A percentile compares a stretch with the other conserved stretches of the same genome.
phyloP scores from a whole-genome alignment of 2,888 invertebrate genomes.

The Mythimna loreyi region DNA sequence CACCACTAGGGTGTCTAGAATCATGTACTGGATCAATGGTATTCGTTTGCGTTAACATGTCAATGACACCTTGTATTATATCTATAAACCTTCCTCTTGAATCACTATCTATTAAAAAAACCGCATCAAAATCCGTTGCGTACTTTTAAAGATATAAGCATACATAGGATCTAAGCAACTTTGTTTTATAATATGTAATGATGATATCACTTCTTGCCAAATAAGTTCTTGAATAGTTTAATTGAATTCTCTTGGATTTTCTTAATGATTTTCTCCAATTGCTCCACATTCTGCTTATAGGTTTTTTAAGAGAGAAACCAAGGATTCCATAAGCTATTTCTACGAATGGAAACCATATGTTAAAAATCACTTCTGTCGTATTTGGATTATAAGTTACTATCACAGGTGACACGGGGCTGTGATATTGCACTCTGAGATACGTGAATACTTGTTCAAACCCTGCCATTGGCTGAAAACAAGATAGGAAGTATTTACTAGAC shows the following conservation, averaged over 20 bases:
- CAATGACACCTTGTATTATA: no score
- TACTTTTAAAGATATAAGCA: no score
- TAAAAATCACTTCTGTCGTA: constrained; percentile 59
- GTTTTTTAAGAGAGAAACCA: constrained; percentile 65
- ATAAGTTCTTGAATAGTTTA: background rate
- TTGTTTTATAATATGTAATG: no score
- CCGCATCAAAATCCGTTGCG: no score
- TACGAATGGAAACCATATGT: constrained; percentile 69
- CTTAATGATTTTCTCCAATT: constrained; percentile 16
- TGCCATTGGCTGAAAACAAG: constrained; percentile 54
- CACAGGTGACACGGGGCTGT: constrained; percentile 65
- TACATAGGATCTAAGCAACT: no score
- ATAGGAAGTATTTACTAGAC: background rate
- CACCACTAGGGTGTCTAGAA: no score
- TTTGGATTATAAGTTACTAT: constrained; percentile 58
- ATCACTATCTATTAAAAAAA: no score
- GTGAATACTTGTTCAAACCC: constrained; percentile 53
- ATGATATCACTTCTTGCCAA: background rate
- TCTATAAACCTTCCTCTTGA: no score
- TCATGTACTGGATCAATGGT: no score
- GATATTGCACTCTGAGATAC: constrained; percentile 67
- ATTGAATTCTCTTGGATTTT: background rate
- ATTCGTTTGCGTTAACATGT: no score
- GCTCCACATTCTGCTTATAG: constrained; percentile 19
- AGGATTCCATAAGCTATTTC: constrained; percentile 65